Conservation (phyloP, 2,888 invertebrate species). For the Cylloceria caligata region DNA sequence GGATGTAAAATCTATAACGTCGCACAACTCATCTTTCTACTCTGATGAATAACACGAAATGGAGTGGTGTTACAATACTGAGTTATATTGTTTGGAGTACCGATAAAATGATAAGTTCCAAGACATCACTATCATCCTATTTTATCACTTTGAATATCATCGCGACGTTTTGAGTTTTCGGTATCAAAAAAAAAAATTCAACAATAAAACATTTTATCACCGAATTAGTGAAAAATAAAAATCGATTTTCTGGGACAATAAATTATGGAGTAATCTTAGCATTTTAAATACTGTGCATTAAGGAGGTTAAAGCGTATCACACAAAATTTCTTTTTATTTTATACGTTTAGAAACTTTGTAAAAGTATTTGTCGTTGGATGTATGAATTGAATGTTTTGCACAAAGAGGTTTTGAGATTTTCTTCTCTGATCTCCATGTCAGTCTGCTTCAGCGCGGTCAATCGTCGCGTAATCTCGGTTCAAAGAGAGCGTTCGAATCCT, state of each 20-base stretch:
- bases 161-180: too few species aligned
- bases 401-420: slow-evolving; percentile 17
- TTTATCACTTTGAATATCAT: background rate
- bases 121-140: background rate
- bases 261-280: too few species aligned
- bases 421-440: background rate
- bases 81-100: too few species aligned
- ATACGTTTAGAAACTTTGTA: background rate
- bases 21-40: slow-evolving; percentile 47
- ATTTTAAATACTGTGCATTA: too few species aligned
- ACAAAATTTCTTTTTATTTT: too few species aligned
- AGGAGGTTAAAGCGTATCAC: too few species aligned
- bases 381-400: background rate
- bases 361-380: background rate
- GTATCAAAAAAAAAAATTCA: too few species aligned
- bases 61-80: background rate
- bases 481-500: slow-evolving; percentile 43
- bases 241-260: too few species aligned
- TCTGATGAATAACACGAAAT: slow-evolving; percentile 43
- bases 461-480: slow-evolving; percentile 57
- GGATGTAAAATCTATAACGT: slow-evolving; percentile 62
- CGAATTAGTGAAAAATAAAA: too few species aligned
- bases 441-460: slow-evolving; percentile 35
- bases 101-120: background rate
- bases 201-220: too few species aligned